These are phyloP conservation scores for Hypselothyrea guttata DNA, from an alignment of 2,888 invertebrate species.

Conservation along the genomic window DNA sequence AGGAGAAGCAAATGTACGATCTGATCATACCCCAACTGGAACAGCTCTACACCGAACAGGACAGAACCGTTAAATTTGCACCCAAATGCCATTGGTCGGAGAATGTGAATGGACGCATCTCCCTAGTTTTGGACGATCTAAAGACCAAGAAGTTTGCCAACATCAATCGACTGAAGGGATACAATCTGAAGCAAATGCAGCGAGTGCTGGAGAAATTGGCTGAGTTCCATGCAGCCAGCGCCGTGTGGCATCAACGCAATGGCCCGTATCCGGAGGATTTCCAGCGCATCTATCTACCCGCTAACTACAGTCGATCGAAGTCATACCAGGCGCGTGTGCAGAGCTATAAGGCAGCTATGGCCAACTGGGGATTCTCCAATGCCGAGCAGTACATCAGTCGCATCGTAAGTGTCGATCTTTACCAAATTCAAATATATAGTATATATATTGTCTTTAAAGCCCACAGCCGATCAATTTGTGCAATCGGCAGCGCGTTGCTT, in stretches of 20 bases:
- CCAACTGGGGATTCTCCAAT: conserved; percentile 70
- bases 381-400: conserved; percentile 68
- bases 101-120: conserved; percentile 67
- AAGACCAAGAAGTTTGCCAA: conserved; percentile 73
- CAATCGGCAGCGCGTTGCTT: conserved; percentile 71
- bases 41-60: conserved; percentile 68
- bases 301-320: conserved; percentile 77
- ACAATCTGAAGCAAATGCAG: conserved; percentile 78
- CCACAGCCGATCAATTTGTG: conserved; percentile 78
- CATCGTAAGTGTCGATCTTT: conserved; percentile 68
- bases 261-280: conserved; percentile 72
- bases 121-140: conserved; percentile 79
- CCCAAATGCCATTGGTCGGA: conserved; percentile 78
- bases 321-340: conserved; percentile 71
- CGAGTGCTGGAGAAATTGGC: conserved; percentile 78
- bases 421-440: too few relatives aligned
- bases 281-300: conserved; percentile 73
- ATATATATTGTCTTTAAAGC: conserved; percentile 39
- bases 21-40: conserved; percentile 77
- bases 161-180: conserved; percentile 78
- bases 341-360: conserved; percentile 75
- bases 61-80: conserved; percentile 66
- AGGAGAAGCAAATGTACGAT: conserved; percentile 79
- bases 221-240: conserved; percentile 80
- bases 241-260: conserved; percentile 67